Evolutionary conservation across 2,888 invertebrate genomes (phyloP).

Genomic region (Apotomis turbidana): DNA sequence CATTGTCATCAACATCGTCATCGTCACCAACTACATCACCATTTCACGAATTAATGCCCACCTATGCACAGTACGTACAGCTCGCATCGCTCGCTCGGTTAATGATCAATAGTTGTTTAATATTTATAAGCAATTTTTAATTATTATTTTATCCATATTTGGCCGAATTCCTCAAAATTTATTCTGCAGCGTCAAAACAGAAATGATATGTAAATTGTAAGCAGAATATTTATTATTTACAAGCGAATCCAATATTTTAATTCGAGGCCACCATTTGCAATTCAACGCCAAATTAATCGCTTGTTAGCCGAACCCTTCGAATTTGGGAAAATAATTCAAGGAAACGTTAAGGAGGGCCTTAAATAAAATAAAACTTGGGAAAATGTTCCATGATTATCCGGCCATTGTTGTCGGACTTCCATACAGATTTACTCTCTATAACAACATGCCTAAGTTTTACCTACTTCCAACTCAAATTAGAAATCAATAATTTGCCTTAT

Average conservation of each 20-base stretch:
- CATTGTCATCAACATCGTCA: too few species aligned
- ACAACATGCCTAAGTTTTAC: not conserved
- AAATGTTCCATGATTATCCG: slow-evolving; percentile 20
- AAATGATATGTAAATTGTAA: slow-evolving; percentile 44
- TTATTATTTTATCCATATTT: not conserved
- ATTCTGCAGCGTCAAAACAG: slow-evolving; percentile 2
- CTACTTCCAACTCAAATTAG: not conserved
- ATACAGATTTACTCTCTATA: not conserved
- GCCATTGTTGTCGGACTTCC: slow-evolving; percentile 11
- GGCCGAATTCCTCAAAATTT: not conserved
- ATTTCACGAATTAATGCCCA: too few species aligned
- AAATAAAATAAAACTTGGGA: slow-evolving; percentile 24
- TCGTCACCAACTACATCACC: too few species aligned
- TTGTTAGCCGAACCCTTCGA: slow-evolving; percentile 45
- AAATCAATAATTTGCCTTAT: not conserved
- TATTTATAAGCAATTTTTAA: too few species aligned
- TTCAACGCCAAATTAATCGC: slow-evolving; percentile 52
- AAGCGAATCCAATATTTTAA: slow-evolving; percentile 47
- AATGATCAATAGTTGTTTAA: too few species aligned
- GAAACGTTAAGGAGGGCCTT: slow-evolving; percentile 11
- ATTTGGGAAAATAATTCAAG: slow-evolving; percentile 33
- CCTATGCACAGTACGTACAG: too few species aligned
- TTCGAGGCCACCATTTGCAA: slow-evolving; percentile 47
- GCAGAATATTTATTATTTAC: slow-evolving; percentile 48
- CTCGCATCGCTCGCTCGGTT: too few species aligned